Conservation (phyloP, 2,888 invertebrate genomes). For the Acronicta psi region DNA sequence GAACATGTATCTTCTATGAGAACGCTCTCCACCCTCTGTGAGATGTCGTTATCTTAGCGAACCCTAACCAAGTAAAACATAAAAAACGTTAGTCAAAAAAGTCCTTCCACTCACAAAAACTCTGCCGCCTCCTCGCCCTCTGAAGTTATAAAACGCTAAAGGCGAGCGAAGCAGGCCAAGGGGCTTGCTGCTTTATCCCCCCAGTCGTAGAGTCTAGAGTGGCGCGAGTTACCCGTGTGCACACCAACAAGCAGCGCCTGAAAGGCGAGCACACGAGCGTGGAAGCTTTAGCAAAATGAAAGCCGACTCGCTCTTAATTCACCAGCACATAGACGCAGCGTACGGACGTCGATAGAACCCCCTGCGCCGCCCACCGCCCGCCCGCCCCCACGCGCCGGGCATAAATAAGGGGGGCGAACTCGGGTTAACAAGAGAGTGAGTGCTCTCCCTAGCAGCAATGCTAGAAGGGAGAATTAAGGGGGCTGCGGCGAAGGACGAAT, state of each 20-base stretch:
- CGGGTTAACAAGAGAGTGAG: slow-evolving; percentile 86
- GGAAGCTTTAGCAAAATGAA: slow-evolving; percentile 89
- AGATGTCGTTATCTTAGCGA: slow-evolving; percentile 87
- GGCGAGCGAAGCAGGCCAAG: slow-evolving; percentile 68
- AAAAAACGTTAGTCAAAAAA: slow-evolving; percentile 89
- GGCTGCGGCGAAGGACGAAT: slow-evolving; percentile 89
- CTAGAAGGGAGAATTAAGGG: slow-evolving; percentile 84
- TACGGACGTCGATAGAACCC: slow-evolving; percentile 78
- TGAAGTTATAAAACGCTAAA: slow-evolving; percentile 86
- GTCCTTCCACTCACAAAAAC: slow-evolving; percentile 88
- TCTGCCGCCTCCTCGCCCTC: slow-evolving; percentile 84
- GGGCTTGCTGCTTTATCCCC: slow-evolving; percentile 75
- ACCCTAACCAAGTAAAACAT: slow-evolving; percentile 88
- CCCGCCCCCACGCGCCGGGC: slow-evolving; percentile 73
- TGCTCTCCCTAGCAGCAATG: slow-evolving; percentile 77
- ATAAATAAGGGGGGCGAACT: slow-evolving; percentile 87
- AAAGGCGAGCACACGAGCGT: slow-evolving; percentile 88
- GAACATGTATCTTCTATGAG: slow-evolving; percentile 73
- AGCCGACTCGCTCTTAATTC: slow-evolving; percentile 89
- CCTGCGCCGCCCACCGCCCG: slow-evolving; percentile 67
- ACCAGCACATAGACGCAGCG: slow-evolving; percentile 82
- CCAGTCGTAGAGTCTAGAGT: slow-evolving; percentile 77
- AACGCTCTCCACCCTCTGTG: slow-evolving; percentile 78
- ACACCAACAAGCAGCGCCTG: slow-evolving; percentile 77
- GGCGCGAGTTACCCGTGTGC: slow-evolving; percentile 66